phyloP scores from a whole-genome alignment of 2,113 vertebrate genomes.

The Tylochromis polylepis region DNA sequence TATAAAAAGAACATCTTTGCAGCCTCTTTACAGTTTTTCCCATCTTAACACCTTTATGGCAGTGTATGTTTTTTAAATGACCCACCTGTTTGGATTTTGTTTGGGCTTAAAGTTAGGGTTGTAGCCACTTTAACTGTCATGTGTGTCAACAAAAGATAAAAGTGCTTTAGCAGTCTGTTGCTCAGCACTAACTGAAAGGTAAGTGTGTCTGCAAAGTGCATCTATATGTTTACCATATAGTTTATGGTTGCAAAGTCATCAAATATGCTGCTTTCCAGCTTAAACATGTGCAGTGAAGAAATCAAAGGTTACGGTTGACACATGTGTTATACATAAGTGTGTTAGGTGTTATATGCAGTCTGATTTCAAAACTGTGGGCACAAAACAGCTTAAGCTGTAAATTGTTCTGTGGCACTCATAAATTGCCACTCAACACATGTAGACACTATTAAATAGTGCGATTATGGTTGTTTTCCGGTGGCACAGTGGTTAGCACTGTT shows the following conservation, averaged over 20 bases:
- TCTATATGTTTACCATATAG: too few relatives aligned
- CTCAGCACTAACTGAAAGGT: background rate
- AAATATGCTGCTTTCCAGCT: background rate
- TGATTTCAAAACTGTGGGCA: background rate
- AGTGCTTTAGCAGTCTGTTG: background rate
- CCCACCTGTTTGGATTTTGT: background rate
- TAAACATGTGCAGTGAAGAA: background rate
- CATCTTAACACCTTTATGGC: background rate
- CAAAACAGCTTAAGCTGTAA: background rate
- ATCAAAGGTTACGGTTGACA: background rate
- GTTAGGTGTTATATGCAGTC: background rate
- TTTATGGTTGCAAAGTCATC: background rate
- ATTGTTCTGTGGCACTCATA: rapidly evolving
- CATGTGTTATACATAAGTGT: background rate
- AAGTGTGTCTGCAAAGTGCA: background rate
- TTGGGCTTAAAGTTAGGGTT: background rate
- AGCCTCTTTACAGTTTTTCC: background rate
- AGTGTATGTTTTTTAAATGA: background rate
- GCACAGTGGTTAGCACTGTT: too few relatives aligned
- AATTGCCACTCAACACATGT: background rate
- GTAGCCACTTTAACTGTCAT: background rate
- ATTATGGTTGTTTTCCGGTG: background rate
- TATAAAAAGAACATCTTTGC: background rate
- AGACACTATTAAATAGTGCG: background rate
- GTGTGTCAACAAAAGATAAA: background rate